Evolutionary conservation across 2,797 vertebrate genomes (phyloP).

Genomic region (Pangasius sanitwongsei): DNA sequence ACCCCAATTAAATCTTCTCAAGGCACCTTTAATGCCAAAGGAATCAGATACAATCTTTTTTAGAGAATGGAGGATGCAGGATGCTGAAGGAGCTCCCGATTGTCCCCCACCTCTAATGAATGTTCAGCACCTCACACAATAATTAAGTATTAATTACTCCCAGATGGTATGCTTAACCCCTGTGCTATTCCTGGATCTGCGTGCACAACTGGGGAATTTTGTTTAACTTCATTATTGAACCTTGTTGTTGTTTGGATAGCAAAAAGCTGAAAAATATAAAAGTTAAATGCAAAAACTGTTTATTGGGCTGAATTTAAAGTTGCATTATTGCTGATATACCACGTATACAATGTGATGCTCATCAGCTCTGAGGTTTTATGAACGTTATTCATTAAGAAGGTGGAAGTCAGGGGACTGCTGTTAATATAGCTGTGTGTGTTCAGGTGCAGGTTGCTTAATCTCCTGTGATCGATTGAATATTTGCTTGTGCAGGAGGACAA

Average conservation of each 20-base stretch:
- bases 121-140: conserved; percentile 74
- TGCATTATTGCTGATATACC: conserved; percentile 11
- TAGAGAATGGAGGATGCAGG: conserved; percentile 22
- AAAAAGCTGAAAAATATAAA: conserved; percentile 28
- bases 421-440: conserved; percentile 27
- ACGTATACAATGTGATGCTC: background rate
- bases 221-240: conserved; percentile 32
- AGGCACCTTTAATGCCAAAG: conserved; percentile 15
- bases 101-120: conserved; percentile 63
- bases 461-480: conserved; percentile 32
- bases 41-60: conserved; percentile 12
- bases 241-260: conserved; percentile 39
- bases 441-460: conserved; percentile 45
- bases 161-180: conserved; percentile 77
- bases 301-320: conserved; percentile 16
- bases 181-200: conserved; percentile 60
- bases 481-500: conserved; percentile 44
- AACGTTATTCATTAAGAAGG: conserved; percentile 34
- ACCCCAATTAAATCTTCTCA: background rate
- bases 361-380: background rate
- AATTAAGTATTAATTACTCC: conserved; percentile 80
- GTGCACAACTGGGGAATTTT: conserved; percentile 42
- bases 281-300: conserved; percentile 16
- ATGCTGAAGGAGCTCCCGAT: conserved; percentile 67
- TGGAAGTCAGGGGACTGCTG: conserved; percentile 28